Conservation (phyloP, 2,888 invertebrate genomes). For the Leptarthrus brevirostris region DNA sequence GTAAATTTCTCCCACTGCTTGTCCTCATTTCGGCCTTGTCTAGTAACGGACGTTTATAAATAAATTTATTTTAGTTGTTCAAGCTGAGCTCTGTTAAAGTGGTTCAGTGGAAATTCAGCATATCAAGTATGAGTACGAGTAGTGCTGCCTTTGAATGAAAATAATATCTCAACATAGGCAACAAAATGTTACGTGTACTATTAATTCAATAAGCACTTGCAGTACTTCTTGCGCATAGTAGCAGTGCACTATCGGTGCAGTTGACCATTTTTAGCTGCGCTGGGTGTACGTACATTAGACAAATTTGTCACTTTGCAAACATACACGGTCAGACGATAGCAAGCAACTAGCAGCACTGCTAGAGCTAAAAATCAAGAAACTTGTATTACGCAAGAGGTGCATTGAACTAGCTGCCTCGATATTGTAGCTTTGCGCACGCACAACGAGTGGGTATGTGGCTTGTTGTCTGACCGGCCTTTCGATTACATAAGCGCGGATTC, state of each 20-base stretch:
- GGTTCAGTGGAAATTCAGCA: slow-evolving; percentile 5
- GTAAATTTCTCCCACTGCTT: slow-evolving; percentile 8
- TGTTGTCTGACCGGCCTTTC: slow-evolving; percentile 45
- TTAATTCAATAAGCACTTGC: background rate
- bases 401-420: slow-evolving; percentile 42
- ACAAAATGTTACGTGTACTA: background rate
- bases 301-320: slow-evolving; percentile 18
- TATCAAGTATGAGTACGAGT: slow-evolving; percentile 25
- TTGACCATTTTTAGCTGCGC: background rate
- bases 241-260: background rate
- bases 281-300: slow-evolving; percentile 26
- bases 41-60: slow-evolving; percentile 31
- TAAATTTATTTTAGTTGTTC: slow-evolving; percentile 15
- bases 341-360: slow-evolving; percentile 3
- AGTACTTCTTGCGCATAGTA: background rate
- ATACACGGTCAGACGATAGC: background rate
- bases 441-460: slow-evolving; percentile 8
- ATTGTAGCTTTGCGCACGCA: slow-evolving; percentile 36
- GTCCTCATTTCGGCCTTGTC: slow-evolving; percentile 25
- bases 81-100: background rate
- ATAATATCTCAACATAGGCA: background rate
- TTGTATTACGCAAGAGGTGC: slow-evolving; percentile 46
- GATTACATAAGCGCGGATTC: slow-evolving; percentile 45
- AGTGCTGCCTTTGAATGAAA: too few relatives aligned
- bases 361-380: slow-evolving; percentile 38